Percentiles rank a stretch among this genome's conserved stretches.
Evolutionary conservation across 2,888 invertebrate genomes (phyloP).

Genomic region (Nomada flava): DNA sequence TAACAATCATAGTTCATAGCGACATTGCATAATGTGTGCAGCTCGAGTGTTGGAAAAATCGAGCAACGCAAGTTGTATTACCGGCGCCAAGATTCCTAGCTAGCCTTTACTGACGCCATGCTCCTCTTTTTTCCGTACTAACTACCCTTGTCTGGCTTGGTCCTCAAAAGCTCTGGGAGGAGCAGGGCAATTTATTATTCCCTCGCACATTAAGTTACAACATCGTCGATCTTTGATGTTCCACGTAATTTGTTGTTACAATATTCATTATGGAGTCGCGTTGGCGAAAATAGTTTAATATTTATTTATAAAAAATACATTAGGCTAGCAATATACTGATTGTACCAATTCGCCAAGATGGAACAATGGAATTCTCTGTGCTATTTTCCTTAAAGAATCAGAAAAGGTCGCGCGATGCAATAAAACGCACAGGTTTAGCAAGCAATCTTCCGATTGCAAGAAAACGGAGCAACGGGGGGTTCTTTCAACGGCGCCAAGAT

Average conservation of each 20-base stretch:
- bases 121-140: constrained; percentile 44
- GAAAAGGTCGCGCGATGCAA: too few relatives aligned
- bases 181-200: constrained; percentile 42
- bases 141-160: constrained; percentile 44
- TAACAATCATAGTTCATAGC: constrained; percentile 66
- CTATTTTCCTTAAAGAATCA: too few relatives aligned
- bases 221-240: constrained; percentile 22
- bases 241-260: background rate
- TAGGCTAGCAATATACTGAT: too few relatives aligned
- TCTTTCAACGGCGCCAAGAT: constrained; percentile 56
- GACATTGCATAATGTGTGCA: constrained; percentile 70
- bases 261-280: background rate
- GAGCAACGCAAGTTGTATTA: constrained; percentile 51
- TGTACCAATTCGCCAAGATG: too few relatives aligned
- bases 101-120: constrained; percentile 25
- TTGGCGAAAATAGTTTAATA: constrained; percentile 17
- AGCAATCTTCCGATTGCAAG: background rate
- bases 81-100: constrained; percentile 65
- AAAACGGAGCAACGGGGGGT: constrained; percentile 26
- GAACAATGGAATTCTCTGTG: too few relatives aligned
- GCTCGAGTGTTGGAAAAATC: constrained; percentile 57
- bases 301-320: background rate
- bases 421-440: background rate
- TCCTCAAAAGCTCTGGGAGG: constrained; percentile 36
- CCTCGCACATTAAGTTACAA: constrained; percentile 28